Base-by-base conservation (phyloP, 1,140 invertebrate genomes). In the Drosophila navojoa region DNA sequence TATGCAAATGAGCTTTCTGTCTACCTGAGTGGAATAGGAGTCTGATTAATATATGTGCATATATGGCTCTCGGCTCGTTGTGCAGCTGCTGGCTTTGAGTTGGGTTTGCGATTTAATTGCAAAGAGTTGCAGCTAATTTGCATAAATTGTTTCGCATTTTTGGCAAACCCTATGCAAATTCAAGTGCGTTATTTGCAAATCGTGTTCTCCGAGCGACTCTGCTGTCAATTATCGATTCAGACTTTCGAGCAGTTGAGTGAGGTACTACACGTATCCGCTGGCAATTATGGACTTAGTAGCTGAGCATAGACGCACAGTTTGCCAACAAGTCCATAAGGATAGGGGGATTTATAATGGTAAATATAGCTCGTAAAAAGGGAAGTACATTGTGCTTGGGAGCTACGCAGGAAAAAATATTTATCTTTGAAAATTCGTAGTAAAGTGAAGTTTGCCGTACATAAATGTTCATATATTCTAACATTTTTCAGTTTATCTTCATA, bases 131-230 rank as follows among this genome's bases (percentile, higher is more conserved):
- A 52, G 70, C 76, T 89, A 80, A 89, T 87, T 87, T 87, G 67
- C 84, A 87, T 87, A 86, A 74, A 66, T 86, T 79, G 50, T 64
- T 76, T 59, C 25, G 81, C 63, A 60, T 76, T 70, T 72, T 78
- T 77, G 11, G 77, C 77, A 77, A 81, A 55, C 61, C 68, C 67
- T 90, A 90, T 90, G 87, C 79, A 90, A 90, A 90, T 90, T 90
- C 86, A 81, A 90, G 86, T 90, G 86, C 86, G 81, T 82, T 90
- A 90, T 90, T 90, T 79, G 81, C 84, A 91, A 91, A 91, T 91
- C 89, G 91, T 91, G 89, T 91, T 85, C 66, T 75, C 40, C 77
- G 40, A 38, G 76, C 78, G 76, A 81, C 85, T 82, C 69, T 40
- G 81, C 81, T 86, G 79, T 87, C 86, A 90, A 90, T 80, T 89